Conservation (phyloP, 1,140 invertebrate species). For the Neodiprion virginianus region DNA sequence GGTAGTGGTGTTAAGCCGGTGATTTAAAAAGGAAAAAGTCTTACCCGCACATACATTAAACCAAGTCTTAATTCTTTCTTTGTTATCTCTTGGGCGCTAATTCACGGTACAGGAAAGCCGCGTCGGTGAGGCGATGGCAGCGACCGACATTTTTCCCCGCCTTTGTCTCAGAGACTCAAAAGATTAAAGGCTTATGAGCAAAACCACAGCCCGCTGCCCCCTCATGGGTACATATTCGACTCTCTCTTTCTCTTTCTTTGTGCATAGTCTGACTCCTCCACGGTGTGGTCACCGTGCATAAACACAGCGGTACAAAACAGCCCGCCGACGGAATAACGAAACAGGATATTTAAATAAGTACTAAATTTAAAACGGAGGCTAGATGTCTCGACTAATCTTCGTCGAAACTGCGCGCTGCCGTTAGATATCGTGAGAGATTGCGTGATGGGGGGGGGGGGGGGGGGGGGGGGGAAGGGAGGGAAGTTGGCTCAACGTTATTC, state of each 20-base stretch:
- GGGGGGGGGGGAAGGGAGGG: too few relatives aligned
- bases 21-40: conserved; percentile 41
- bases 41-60: background rate
- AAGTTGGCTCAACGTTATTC: conserved; percentile 24
- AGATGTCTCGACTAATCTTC: too few relatives aligned
- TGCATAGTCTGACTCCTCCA: too few relatives aligned
- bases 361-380: background rate
- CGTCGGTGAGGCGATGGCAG: conserved; percentile 26
- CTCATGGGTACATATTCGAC: background rate
- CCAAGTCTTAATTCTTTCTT: conserved; percentile 56
- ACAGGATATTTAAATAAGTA: background rate
- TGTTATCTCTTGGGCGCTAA: conserved; percentile 54
- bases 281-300: background rate
- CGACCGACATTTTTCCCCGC: conserved; percentile 46
- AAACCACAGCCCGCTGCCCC: background rate
- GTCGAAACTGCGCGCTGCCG: too few relatives aligned
- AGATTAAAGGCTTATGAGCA: conserved; percentile 53
- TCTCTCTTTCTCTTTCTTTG: background rate
- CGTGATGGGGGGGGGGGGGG: too few relatives aligned
- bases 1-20: conserved; percentile 39
- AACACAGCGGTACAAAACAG: background rate
- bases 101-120: conserved; percentile 35
- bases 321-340: background rate
- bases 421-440: too few relatives aligned
- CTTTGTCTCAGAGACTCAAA: conserved; percentile 48